Evolutionary conservation across 2,888 invertebrate species (phyloP), one percentile per base, ranked within the genome.

Genomic region (Didymodactylos carnosus): DNA sequence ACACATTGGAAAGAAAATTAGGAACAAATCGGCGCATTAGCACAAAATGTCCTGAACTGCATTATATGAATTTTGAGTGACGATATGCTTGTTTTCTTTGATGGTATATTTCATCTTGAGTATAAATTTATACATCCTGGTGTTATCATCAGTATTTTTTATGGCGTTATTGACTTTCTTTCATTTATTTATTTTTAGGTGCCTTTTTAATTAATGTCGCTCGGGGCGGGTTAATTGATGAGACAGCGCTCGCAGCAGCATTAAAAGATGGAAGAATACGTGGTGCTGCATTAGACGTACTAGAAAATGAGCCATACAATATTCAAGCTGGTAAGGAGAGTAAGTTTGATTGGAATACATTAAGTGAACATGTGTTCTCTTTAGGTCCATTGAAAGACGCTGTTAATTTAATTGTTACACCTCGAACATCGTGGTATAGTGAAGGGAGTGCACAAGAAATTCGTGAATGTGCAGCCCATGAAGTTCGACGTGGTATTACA

Each of bases 121-220:
- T n/a, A n/a, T n/a, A n/a, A n/a, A n/a, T n/a, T n/a, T n/a, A n/a
- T n/a, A n/a, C n/a, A n/a, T n/a, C n/a, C n/a, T n/a, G n/a, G n/a
- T n/a, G n/a, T n/a, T n/a, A n/a, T n/a, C n/a, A n/a, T n/a, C n/a
- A n/a, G n/a, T n/a, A n/a, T n/a, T n/a, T n/a, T n/a, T n/a, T n/a
- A n/a, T n/a, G n/a, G n/a, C n/a, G n/a, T n/a, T n/a, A n/a, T n/a
- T n/a, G n/a, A n/a, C n/a, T n/a, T n/a, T n/a, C n/a, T n/a, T n/a
- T n/a, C n/a, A n/a, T n/a, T n/a, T n/a, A n/a, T n/a, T n/a, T n/a
- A n/a, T n/a, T n/a, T n/a, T n/a, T n/a, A n/a, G 95, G 97, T 82
- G 95, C 94, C 85, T 97, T 97, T 87, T 87, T 98, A 85, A 94
- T 98, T 83, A 98, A 98, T 88, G 98, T 97, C 83, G 94, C 95